Conservation (phyloP, 1,140 invertebrate genomes). For the Panulirus ornatus region DNA sequence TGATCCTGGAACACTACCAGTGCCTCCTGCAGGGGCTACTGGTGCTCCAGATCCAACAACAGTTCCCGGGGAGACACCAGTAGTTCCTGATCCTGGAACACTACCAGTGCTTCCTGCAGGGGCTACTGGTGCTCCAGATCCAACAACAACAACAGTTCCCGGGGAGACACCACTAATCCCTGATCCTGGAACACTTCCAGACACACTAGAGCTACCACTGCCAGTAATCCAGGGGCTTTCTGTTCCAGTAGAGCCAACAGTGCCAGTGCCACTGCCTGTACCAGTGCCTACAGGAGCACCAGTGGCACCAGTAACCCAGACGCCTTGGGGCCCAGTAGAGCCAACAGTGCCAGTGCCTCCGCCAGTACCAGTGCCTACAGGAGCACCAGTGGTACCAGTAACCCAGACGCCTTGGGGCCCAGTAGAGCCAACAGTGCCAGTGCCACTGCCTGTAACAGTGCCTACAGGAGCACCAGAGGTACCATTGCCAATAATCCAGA, state of each 20-base stretch:
- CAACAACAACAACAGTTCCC: not conserved
- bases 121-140: not conserved
- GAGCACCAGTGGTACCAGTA: not conserved
- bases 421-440: not conserved
- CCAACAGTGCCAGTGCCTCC: not conserved
- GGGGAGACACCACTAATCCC: not conserved
- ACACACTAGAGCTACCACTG: not conserved
- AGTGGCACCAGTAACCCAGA: not conserved
- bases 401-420: not conserved
- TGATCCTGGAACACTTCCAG: not conserved
- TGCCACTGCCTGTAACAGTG: not conserved
- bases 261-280: not conserved
- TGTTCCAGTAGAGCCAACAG: slow-evolving; percentile 11
- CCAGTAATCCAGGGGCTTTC: slow-evolving; percentile 1
- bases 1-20: not conserved
- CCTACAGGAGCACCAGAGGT: too few relatives aligned
- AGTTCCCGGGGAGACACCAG: not conserved
- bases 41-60: not conserved
- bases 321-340: not conserved
- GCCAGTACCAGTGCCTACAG: not conserved
- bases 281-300: not conserved
- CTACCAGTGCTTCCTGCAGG: not conserved
- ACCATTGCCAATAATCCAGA: too few relatives aligned
- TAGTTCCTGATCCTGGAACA: not conserved
- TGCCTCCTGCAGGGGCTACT: not conserved